A percentile compares a stretch with the other conserved stretches of the same genome.
Conservation (phyloP, 2,113 vertebrate species). For the Paralichthys olivaceus region DNA sequence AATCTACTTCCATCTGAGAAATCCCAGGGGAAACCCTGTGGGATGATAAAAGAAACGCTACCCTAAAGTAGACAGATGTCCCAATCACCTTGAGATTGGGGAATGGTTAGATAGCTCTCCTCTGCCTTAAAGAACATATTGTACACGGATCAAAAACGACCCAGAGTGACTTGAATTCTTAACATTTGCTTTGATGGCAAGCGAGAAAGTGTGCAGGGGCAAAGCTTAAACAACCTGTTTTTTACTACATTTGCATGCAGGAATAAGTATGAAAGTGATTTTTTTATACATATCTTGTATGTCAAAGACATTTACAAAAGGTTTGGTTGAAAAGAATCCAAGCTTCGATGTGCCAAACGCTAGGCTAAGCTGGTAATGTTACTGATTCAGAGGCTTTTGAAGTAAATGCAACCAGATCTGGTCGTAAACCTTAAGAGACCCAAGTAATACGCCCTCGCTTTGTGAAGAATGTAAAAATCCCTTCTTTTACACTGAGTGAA, state of each 20-base stretch:
- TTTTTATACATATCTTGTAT: not conserved
- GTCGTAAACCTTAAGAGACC: not conserved
- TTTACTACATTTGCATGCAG: not conserved
- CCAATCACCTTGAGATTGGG: conserved; percentile 51
- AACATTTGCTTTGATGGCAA: conserved; percentile 42
- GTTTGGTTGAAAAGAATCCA: not conserved
- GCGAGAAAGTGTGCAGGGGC: not conserved
- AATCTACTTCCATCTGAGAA: conserved; percentile 49
- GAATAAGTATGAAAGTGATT: not conserved
- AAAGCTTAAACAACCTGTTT: conserved; percentile 9
- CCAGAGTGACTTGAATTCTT: no score
- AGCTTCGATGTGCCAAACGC: conserved; percentile 19
- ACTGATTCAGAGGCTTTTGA: conserved; percentile 22
- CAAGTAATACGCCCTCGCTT: conserved; percentile 10
- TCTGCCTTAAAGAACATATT: conserved; percentile 46
- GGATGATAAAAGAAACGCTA: conserved; percentile 68
- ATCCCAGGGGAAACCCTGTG: conserved; percentile 50
- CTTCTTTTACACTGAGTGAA: conserved; percentile 38
- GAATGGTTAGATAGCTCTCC: conserved; percentile 48
- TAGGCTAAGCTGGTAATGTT: conserved; percentile 11
- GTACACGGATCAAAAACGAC: conserved; percentile 51
- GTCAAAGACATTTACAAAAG: not conserved
- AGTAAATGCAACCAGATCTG: not conserved
- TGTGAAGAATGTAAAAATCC: conserved; percentile 44
- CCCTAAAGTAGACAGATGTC: conserved; percentile 69